A percentile compares a stretch with the other conserved stretches of the same genome.
phyloP scores from a whole-genome alignment of 2,797 vertebrate genomes.

The Argya squamiceps region DNA sequence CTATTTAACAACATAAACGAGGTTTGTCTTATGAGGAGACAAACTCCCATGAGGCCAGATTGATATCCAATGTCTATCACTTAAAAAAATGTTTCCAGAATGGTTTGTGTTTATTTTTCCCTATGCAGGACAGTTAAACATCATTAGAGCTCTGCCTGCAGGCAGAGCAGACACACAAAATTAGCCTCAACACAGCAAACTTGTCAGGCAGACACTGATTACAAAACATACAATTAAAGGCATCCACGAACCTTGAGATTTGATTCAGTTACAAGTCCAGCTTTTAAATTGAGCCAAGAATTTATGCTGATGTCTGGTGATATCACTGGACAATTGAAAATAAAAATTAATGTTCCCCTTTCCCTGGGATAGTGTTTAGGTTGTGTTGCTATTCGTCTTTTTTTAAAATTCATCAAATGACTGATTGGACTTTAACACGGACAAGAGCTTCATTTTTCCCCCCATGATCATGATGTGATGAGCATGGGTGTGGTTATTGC shows the following conservation, averaged over 20 bases:
- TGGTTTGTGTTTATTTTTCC: neutral
- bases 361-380: neutral
- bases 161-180: neutral
- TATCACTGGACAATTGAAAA: neutral
- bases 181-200: neutral
- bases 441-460: neutral
- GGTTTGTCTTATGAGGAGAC: neutral
- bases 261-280: neutral
- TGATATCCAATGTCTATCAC: neutral
- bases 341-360: neutral
- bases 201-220: neutral
- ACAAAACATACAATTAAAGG: neutral
- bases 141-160: neutral
- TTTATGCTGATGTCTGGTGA: neutral
- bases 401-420: neutral
- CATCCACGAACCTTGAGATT: neutral
- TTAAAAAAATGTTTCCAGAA: neutral
- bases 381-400: neutral
- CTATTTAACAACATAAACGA: neutral
- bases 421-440: neutral
- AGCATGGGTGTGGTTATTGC: neutral
- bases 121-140: neutral
- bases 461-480: neutral
- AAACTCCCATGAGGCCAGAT: neutral
- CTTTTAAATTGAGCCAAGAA: neutral